phyloP scores from a whole-genome alignment of 1,140 invertebrate genomes.

The Drosophila kurseongensis region DNA sequence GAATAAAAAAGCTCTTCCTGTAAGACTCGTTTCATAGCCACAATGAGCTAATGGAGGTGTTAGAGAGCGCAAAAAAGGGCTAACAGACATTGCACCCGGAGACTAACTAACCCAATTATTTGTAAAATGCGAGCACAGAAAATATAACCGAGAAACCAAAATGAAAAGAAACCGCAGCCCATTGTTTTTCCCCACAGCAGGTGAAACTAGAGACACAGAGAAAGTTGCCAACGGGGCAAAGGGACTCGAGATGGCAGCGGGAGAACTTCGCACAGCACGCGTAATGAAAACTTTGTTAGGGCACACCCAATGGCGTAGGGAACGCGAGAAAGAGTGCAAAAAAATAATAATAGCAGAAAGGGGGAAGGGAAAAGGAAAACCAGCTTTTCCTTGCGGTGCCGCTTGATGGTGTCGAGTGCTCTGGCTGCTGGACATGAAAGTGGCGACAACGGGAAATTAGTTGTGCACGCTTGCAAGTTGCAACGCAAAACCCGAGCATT shows the following conservation, averaged over 20 bases:
- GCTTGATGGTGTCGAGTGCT: conserved; percentile 61
- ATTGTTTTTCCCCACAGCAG: conserved; percentile 61
- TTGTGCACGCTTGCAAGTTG: conserved; percentile 62
- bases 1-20: neutral
- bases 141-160: conserved; percentile 27
- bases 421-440: conserved; percentile 36
- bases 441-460: conserved; percentile 79
- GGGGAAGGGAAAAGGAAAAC: conserved; percentile 10
- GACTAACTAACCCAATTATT: conserved; percentile 81
- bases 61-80: conserved; percentile 20
- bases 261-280: conserved; percentile 58
- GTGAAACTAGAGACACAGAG: conserved; percentile 46
- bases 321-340: conserved; percentile 14
- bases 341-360: neutral
- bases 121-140: conserved; percentile 50
- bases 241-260: conserved; percentile 18
- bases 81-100: conserved; percentile 37
- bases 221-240: conserved; percentile 12
- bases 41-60: conserved; percentile 39
- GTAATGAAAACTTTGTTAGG: conserved; percentile 77
- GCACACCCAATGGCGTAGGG: conserved; percentile 30
- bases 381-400: conserved; percentile 25
- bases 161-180: conserved; percentile 58
- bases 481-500: conserved; percentile 63
- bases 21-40: conserved; percentile 13